These are phyloP conservation scores for Indri indri DNA, from an alignment of 2,113 vertebrate genomes.

Conservation along the genomic window DNA sequence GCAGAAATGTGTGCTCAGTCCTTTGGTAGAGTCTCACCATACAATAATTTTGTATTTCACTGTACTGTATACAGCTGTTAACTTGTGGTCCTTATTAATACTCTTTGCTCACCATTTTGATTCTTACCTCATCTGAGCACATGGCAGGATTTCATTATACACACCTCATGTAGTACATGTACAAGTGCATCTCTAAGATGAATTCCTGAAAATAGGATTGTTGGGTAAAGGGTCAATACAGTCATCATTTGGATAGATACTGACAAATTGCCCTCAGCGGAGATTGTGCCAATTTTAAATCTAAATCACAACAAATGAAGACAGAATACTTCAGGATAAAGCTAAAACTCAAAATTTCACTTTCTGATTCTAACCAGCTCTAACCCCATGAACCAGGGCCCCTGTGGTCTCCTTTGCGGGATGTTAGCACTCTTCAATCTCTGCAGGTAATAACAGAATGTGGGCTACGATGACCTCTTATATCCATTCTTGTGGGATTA, in stretches of 20 bases:
- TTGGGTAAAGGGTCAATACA: not conserved
- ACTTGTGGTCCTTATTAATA: not conserved
- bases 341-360: not conserved
- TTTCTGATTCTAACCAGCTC: not conserved
- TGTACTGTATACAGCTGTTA: not conserved
- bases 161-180: not conserved
- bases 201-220: not conserved
- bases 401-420: not conserved
- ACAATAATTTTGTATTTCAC: not conserved
- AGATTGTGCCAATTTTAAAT: not conserved
- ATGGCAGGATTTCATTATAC: not conserved
- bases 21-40: not conserved
- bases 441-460: not conserved
- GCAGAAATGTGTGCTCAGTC: not conserved
- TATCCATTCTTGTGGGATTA: not conserved
- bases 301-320: too few species aligned
- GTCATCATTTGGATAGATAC: not conserved
- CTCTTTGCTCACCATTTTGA: not conserved
- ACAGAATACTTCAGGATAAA: not conserved
- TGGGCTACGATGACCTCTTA: not conserved
- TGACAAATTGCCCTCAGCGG: not conserved
- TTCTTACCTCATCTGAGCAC: not conserved
- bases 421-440: not conserved
- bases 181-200: not conserved
- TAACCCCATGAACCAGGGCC: not conserved